Percentiles rank a stretch among this genome's conserved stretches.
These are phyloP conservation scores for Galaxea fascicularis DNA, from an alignment of 92 coral and sea anemone species.

Conservation along the genomic window DNA sequence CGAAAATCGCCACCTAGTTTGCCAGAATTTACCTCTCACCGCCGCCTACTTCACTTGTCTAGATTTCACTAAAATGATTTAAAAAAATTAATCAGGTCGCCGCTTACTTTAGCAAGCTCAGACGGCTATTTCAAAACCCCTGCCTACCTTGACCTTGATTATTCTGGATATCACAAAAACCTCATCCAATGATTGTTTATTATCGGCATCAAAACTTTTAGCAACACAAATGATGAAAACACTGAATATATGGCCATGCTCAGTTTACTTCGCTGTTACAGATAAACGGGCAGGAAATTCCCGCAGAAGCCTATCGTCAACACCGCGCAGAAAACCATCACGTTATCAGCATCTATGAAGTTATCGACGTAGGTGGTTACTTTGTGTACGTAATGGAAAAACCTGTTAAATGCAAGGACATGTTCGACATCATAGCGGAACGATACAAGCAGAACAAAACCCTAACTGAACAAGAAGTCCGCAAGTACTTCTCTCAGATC, in stretches of 20 bases:
- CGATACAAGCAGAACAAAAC: neutral
- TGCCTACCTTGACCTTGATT: too few species aligned
- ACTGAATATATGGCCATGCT: neutral
- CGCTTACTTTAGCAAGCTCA: too few species aligned
- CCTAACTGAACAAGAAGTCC: neutral
- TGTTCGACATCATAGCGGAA: constrained; percentile 17
- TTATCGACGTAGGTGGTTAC: neutral
- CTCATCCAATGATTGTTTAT: too few species aligned
- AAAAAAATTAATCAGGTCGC: too few species aligned
- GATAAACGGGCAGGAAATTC: constrained; percentile 10
- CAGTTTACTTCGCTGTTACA: neutral
- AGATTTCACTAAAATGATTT: too few species aligned
- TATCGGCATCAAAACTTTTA: too few species aligned
- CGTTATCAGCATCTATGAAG: neutral
- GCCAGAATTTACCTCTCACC: too few species aligned
- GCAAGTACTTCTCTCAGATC: constrained; percentile 4
- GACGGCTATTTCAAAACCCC: too few species aligned
- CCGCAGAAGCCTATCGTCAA: neutral
- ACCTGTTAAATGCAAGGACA: constrained; percentile 10
- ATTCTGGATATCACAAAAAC: too few species aligned
- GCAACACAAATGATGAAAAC: too few species aligned
- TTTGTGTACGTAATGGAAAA: constrained; percentile 7
- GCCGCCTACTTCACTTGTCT: too few species aligned
- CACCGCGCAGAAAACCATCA: neutral
- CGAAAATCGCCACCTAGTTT: too few species aligned